These are phyloP conservation scores for Lagocephalus sceleratus DNA, from an alignment of 2,797 vertebrate species.

Conservation along the genomic window DNA sequence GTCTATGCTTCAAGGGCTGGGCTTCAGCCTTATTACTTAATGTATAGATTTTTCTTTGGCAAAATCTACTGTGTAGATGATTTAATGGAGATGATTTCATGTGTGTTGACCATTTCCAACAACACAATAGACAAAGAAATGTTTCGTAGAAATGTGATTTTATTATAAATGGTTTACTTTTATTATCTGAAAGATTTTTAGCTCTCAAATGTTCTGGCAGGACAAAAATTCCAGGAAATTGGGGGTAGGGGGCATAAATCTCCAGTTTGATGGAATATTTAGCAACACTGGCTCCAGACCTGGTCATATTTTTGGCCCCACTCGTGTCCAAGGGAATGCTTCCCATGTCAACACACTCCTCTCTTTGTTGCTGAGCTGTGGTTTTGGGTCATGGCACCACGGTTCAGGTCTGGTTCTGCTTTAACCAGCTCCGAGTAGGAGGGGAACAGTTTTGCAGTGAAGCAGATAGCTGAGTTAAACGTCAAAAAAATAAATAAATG, in stretches of 20 bases:
- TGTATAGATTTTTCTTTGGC: no score
- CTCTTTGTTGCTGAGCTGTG: conserved; percentile 34
- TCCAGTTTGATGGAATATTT: conserved; percentile 69
- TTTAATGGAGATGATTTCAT: no score
- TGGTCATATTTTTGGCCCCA: conserved; percentile 55
- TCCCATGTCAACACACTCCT: conserved; percentile 59
- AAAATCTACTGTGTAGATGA: no score
- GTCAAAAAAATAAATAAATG: conserved; percentile 62
- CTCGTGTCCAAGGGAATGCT: conserved; percentile 54
- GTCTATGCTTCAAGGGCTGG: conserved; percentile 1
- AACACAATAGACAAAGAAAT: background rate
- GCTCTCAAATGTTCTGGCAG: conserved; percentile 42
- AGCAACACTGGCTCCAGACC: conserved; percentile 59
- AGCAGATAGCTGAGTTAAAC: conserved; percentile 27
- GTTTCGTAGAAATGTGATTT: background rate
- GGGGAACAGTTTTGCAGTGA: conserved; percentile 42
- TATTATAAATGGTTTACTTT: conserved; percentile 11
- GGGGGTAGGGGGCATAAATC: conserved; percentile 41
- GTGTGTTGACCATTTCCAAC: no score
- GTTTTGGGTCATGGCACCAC: conserved; percentile 44
- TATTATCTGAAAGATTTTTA: conserved; percentile 26
- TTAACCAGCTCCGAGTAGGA: conserved; percentile 51
- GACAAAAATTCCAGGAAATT: conserved; percentile 31
- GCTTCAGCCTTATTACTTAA: background rate
- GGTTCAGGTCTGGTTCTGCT: conserved; percentile 37